These are phyloP conservation scores for Erannis defoliaria DNA, from an alignment of 2,888 invertebrate species.

Conservation along the genomic window DNA sequence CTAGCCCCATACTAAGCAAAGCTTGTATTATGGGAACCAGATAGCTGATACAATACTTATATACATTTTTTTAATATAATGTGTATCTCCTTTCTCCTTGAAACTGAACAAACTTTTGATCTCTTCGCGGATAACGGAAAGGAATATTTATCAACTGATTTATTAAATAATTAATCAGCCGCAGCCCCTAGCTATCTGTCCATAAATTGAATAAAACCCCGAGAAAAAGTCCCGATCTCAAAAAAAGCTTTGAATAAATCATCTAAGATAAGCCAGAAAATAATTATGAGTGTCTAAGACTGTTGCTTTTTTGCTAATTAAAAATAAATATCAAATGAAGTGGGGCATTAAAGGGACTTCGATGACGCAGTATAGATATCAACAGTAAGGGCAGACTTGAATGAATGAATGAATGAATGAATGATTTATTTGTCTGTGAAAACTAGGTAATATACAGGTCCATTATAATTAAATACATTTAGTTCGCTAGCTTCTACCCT, in stretches of 20 bases:
- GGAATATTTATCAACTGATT: constrained; percentile 53
- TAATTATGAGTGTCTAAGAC: constrained; percentile 71
- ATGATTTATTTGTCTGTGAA: no score
- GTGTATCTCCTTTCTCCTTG: not conserved
- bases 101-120: constrained; percentile 20
- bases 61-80: not conserved
- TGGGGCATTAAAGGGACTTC: constrained; percentile 62
- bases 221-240: constrained; percentile 57
- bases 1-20: no score
- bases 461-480: no score
- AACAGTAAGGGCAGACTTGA: constrained; percentile 12
- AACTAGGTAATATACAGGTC: no score
- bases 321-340: constrained; percentile 84
- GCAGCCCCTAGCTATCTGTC: constrained; percentile 60
- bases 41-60: no score
- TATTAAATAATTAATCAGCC: constrained; percentile 68
- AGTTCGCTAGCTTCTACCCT: no score
- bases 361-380: constrained; percentile 41
- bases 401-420: not conserved
- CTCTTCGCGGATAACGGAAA: constrained; percentile 25
- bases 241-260: constrained; percentile 72
- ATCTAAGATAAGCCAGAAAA: constrained; percentile 80
- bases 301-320: constrained; percentile 79
- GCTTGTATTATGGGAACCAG: no score
- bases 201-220: constrained; percentile 58